A percentile compares a stretch with the other conserved stretches of the same genome.
phyloP scores from a whole-genome alignment of 2,113 vertebrate species.

The Neomonachus schauinslandi region DNA sequence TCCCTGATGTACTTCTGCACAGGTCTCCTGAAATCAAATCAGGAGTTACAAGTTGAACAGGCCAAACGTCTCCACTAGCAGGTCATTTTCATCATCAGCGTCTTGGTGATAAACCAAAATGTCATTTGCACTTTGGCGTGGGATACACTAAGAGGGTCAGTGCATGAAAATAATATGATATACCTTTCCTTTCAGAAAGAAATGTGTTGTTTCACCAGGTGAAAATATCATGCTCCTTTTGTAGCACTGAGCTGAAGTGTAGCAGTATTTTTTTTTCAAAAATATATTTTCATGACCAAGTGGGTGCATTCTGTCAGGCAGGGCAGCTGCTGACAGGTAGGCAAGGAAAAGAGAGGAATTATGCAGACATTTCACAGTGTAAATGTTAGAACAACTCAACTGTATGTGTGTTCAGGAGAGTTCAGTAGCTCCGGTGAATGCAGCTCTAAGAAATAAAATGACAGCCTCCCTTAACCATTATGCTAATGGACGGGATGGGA shows the following conservation, averaged over 20 bases:
- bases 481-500: constrained; percentile 56
- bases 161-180: not conserved
- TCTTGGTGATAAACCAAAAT: constrained; percentile 20
- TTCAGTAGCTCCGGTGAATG: constrained; percentile 67
- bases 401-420: constrained; percentile 71
- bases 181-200: constrained; percentile 33
- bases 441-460: constrained; percentile 70
- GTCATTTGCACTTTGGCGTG: not conserved
- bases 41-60: not conserved
- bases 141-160: not conserved
- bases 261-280: constrained; percentile 18
- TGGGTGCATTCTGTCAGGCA: constrained; percentile 67
- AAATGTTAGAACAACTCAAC: constrained; percentile 75
- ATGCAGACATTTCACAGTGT: constrained; percentile 76
- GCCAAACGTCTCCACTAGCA: not conserved
- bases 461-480: constrained; percentile 72
- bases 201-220: constrained; percentile 18
- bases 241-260: constrained; percentile 35
- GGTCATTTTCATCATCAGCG: constrained; percentile 12
- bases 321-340: constrained; percentile 74
- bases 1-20: not conserved
- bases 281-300: constrained; percentile 69
- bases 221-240: constrained; percentile 37
- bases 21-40: not conserved
- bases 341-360: constrained; percentile 63